Evolutionary conservation across 2,888 invertebrate genomes (phyloP).

Genomic region (Drosophila kanekoi): DNA sequence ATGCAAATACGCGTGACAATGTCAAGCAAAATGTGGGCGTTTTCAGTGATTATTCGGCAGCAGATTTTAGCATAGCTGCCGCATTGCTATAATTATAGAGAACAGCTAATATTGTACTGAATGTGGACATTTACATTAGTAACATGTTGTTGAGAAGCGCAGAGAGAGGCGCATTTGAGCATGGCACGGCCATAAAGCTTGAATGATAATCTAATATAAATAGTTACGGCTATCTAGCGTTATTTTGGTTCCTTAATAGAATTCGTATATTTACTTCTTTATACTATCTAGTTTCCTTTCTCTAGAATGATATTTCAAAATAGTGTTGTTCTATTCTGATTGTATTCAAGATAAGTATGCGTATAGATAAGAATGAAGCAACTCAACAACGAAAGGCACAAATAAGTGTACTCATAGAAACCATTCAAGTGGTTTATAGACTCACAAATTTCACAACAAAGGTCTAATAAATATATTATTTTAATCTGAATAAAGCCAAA

Average conservation of each 20-base stretch:
- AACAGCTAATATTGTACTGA: slow-evolving; percentile 5
- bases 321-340: slow-evolving; percentile 6
- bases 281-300: slow-evolving; percentile 1
- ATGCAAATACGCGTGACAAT: slow-evolving; percentile 1
- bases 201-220: neutral
- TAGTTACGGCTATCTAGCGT: neutral
- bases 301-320: slow-evolving; percentile 24
- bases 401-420: neutral
- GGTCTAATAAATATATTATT: neutral
- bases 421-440: neutral
- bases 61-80: neutral
- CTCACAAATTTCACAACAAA: slow-evolving; percentile 2
- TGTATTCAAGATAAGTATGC: slow-evolving; percentile 10
- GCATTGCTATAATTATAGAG: slow-evolving; percentile 29
- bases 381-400: neutral
- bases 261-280: neutral
- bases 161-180: slow-evolving; percentile 2
- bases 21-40: slow-evolving; percentile 40
- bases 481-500: neutral
- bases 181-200: neutral
- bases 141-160: slow-evolving; percentile 6
- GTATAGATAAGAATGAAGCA: slow-evolving; percentile 21
- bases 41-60: slow-evolving; percentile 42
- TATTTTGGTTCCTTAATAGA: neutral
- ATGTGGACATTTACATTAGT: slow-evolving; percentile 23